phyloP scores from a whole-genome alignment of 2,113 vertebrate species.

The Psophia crepitans region DNA sequence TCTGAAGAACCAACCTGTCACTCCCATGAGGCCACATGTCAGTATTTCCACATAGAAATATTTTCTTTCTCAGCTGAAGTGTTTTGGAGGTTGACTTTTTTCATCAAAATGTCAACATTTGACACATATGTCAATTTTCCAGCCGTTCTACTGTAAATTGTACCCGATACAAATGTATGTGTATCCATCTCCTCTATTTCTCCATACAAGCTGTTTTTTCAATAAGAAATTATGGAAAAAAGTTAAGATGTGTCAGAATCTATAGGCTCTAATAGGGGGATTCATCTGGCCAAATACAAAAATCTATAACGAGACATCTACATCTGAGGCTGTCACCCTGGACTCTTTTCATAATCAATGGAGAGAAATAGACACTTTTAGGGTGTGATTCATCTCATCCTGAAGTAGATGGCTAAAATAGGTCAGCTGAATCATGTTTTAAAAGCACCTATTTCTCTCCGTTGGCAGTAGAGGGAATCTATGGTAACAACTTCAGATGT shows the following conservation, averaged over 20 bases:
- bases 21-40: background rate
- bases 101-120: slow-evolving; percentile 35
- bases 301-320: slow-evolving; percentile 37
- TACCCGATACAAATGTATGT: background rate
- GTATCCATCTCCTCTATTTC: background rate
- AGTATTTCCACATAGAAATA: background rate
- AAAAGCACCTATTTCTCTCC: background rate
- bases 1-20: background rate
- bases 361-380: slow-evolving; percentile 31
- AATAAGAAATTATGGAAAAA: slow-evolving; percentile 44
- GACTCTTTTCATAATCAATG: slow-evolving; percentile 42
- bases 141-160: slow-evolving; percentile 4
- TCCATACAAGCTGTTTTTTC: background rate
- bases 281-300: slow-evolving; percentile 31
- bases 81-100: background rate
- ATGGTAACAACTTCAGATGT: background rate
- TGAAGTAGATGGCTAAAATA: slow-evolving; percentile 27
- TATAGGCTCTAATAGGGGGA: slow-evolving; percentile 3
- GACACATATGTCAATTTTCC: slow-evolving; percentile 15
- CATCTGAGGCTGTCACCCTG: background rate
- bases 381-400: slow-evolving; percentile 11
- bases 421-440: slow-evolving; percentile 42
- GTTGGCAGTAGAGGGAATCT: background rate
- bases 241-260: slow-evolving; percentile 25
- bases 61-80: background rate